Conservation (phyloP, 1,140 invertebrate genomes). For the Planococcus citri region DNA sequence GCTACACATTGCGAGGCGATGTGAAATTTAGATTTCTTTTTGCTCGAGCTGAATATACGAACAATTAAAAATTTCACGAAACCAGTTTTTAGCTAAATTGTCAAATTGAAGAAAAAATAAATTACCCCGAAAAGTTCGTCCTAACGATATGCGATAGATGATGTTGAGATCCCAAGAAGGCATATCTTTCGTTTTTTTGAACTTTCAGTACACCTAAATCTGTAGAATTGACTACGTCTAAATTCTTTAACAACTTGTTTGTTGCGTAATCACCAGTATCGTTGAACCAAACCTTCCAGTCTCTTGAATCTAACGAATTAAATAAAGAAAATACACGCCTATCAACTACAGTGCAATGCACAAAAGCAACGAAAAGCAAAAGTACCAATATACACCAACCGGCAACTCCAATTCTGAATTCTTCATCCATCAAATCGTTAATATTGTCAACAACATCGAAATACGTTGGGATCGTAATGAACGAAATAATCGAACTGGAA, state of each 20-base stretch:
- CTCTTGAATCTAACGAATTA: slow-evolving; percentile 44
- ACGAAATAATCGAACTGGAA: slow-evolving; percentile 63
- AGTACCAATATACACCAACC: slow-evolving; percentile 32
- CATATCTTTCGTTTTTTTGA: neutral
- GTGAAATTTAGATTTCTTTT: neutral
- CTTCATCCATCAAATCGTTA: slow-evolving; percentile 42
- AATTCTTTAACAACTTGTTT: slow-evolving; percentile 43
- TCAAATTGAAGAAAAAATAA: neutral
- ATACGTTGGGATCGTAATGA: slow-evolving; percentile 57
- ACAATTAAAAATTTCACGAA: neutral
- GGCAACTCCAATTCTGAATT: slow-evolving; percentile 47
- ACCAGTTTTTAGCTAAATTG: neutral
- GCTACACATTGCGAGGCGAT: neutral
- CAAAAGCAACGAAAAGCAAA: too few species aligned
- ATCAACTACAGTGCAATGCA: too few species aligned
- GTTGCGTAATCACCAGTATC: slow-evolving; percentile 41
- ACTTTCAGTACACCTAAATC: neutral
- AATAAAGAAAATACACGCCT: too few species aligned
- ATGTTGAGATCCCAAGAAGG: neutral
- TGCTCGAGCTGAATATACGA: neutral
- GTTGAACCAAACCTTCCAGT: slow-evolving; percentile 53
- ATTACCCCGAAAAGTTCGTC: neutral
- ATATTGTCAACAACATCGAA: slow-evolving; percentile 53
- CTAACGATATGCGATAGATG: neutral
- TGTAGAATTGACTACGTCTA: slow-evolving; percentile 15